Base-by-base conservation (phyloP, 1,140 invertebrate genomes). In the Aphelinus certus region DNA sequence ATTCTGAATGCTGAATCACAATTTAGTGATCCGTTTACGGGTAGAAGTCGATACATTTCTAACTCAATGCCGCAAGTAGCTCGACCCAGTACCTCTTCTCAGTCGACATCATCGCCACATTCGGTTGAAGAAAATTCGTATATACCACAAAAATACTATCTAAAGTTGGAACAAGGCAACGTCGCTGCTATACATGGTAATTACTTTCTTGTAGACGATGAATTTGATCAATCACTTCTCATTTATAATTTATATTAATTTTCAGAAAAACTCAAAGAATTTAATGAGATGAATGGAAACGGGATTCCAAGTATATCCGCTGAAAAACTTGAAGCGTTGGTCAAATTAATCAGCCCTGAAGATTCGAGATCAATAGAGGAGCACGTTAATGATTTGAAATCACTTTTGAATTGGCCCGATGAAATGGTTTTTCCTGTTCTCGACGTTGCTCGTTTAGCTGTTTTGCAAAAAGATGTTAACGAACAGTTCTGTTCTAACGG, bases 381-480 rank as follows among this genome's bases (percentile, higher is more conserved):
- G 3, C 87, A 89, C 69, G 82, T 93, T 45, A 84, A 88, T n/a
- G 85, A 90, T 10, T 80, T 96, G 57, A 91, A 91, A 81, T 89
- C 88, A 78, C 86, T 95, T 69, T 84, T 96, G 43, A 86, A 92
- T 78, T 97, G 95, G 95, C 94, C 95, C 2, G 88, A 90, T 84
- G 93, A 95, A 81, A 90, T 92, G 76, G 86, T 97, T 1, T 97
- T 97, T 86, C 96, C 96, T 1, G 94, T 93, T 7, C 86, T 98
- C 46, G 96, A 98, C 86, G 85, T 97, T n/a, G 88, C 95, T 1
- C 90, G 96, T 70, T 88, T 97, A 78, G 93, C 93, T 2, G 89
- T 96, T 45, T 90, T 93, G 55, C 90, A 92, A 76, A 88, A 90
- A 81, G 84, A 87, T 0, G 88, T 93, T 9, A 92, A 91, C 87